Conservation (phyloP, 2,797 vertebrate genomes). For the Crocodylus rhombifer region DNA sequence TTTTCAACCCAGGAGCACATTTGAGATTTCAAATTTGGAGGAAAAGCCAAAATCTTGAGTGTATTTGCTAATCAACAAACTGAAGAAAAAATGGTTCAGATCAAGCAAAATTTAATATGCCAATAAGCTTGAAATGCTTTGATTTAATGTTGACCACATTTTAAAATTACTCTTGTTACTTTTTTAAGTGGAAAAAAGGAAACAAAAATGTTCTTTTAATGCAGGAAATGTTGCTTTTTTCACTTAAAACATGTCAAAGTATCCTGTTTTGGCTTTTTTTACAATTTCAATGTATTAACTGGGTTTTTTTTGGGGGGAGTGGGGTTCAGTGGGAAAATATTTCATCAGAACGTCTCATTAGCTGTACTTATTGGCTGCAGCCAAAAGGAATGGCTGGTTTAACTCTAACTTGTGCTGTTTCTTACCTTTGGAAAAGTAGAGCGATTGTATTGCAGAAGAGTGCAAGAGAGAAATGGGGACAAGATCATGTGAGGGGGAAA, state of each 20-base stretch:
- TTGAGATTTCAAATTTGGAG: background rate
- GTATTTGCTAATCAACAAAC: background rate
- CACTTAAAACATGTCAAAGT: constrained; percentile 11
- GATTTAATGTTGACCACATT: no score
- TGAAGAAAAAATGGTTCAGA: no score
- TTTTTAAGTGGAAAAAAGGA: no score
- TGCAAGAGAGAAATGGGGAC: background rate
- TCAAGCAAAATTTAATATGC: no score
- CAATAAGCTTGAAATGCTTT: no score
- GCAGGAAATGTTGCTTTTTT: constrained; percentile 4
- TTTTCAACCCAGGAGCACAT: background rate
- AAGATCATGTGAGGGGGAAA: background rate
- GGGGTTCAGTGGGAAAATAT: background rate
- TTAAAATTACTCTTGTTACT: no score
- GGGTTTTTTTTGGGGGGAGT: background rate
- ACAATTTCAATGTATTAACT: background rate
- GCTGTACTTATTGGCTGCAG: background rate
- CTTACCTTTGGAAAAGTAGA: background rate
- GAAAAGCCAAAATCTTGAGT: background rate
- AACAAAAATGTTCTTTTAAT: background rate
- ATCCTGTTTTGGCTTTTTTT: background rate
- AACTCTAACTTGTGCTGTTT: background rate
- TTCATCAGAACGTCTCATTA: background rate
- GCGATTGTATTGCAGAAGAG: background rate
- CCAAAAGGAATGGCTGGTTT: background rate